Percentiles rank a stretch among this genome's conserved stretches.
phyloP scores from a whole-genome alignment of 2,113 vertebrate genomes.

The Microcebus murinus region DNA sequence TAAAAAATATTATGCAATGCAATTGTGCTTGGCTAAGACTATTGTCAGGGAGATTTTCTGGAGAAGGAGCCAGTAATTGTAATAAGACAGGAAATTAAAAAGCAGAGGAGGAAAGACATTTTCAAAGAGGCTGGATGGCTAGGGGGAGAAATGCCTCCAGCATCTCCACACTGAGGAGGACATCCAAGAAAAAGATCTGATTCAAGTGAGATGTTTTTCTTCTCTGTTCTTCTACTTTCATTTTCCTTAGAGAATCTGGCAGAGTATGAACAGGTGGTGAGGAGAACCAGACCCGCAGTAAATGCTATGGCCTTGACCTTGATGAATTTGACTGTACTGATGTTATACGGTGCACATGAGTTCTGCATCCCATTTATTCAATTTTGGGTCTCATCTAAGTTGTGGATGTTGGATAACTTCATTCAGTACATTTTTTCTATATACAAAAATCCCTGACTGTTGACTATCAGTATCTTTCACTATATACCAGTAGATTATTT shows the following conservation, averaged over 20 bases:
- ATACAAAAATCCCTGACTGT: neutral
- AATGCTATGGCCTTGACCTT: neutral
- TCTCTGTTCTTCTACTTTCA: neutral
- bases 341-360: neutral
- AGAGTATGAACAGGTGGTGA: neutral
- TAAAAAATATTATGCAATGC: neutral
- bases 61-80: conserved; percentile 37
- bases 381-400: neutral
- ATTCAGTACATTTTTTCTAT: neutral
- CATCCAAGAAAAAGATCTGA: conserved; percentile 31
- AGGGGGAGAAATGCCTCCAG: neutral
- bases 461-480: neutral
- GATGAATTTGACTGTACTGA: neutral
- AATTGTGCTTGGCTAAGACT: neutral
- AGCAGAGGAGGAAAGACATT: neutral
- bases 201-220: conserved; percentile 20
- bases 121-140: neutral
- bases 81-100: conserved; percentile 57
- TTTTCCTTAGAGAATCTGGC: neutral
- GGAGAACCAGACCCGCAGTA: neutral
- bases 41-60: neutral
- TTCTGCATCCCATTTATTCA: neutral
- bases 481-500: neutral
- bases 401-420: neutral
- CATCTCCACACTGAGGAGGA: neutral